Evolutionary conservation across 1,140 invertebrate species (phyloP).

Genomic region (Octopus sinensis): DNA sequence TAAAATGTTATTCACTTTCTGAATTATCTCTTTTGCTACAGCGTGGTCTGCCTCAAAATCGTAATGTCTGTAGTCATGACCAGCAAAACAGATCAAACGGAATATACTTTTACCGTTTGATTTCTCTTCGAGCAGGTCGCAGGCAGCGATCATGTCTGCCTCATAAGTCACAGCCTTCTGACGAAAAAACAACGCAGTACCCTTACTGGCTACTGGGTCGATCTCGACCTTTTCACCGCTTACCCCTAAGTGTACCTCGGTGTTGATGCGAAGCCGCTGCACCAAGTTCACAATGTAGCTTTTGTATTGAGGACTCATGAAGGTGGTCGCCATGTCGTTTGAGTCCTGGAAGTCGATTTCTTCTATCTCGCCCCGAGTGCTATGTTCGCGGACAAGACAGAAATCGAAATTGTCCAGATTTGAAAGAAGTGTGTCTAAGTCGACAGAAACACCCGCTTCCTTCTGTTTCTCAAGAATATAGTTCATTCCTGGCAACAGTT

Average conservation of each 20-base stretch:
- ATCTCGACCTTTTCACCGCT: slow-evolving; percentile 89
- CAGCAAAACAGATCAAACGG: slow-evolving; percentile 53
- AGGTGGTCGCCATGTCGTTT: slow-evolving; percentile 38
- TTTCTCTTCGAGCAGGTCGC: slow-evolving; percentile 71
- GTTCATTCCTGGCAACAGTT: slow-evolving; percentile 49
- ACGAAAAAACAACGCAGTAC: slow-evolving; percentile 65
- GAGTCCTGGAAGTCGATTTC: slow-evolving; percentile 27
- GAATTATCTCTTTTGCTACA: slow-evolving; percentile 76
- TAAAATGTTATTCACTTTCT: slow-evolving; percentile 83
- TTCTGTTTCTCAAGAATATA: slow-evolving; percentile 58
- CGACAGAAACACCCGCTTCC: slow-evolving; percentile 54
- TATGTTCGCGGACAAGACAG: slow-evolving; percentile 56
- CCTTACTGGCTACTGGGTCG: slow-evolving; percentile 71
- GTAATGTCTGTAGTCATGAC: slow-evolving; percentile 73
- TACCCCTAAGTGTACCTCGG: slow-evolving; percentile 80
- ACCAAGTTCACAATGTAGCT: slow-evolving; percentile 77
- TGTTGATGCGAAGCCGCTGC: slow-evolving; percentile 75
- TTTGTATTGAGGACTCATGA: slow-evolving; percentile 66
- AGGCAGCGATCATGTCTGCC: slow-evolving; percentile 81
- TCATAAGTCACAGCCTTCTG: slow-evolving; percentile 72
- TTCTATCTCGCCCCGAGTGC: slow-evolving; percentile 43
- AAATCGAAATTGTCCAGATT: slow-evolving; percentile 57
- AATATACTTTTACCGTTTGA: slow-evolving; percentile 48
- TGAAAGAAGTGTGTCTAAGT: slow-evolving; percentile 51
- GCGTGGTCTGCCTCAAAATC: slow-evolving; percentile 79